These are phyloP conservation scores for Percopsis transmontana DNA, from an alignment of 2,113 vertebrate species.

Conservation along the genomic window DNA sequence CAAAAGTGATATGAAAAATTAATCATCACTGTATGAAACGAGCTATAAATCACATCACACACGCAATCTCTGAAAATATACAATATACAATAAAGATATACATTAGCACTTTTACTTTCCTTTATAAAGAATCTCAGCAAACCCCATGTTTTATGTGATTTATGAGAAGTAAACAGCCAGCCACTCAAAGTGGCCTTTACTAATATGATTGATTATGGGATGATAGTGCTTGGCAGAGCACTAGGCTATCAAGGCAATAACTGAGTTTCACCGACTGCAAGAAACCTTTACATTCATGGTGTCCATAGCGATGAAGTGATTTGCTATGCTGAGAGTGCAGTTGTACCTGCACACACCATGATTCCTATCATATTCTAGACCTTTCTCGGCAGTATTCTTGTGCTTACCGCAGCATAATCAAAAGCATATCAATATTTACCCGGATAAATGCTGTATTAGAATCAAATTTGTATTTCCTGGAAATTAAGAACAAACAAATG, in stretches of 20 bases:
- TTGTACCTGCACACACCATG: slow-evolving; percentile 55
- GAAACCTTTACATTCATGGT: slow-evolving; percentile 55
- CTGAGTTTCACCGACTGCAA: slow-evolving; percentile 50
- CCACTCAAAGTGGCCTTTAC: slow-evolving; percentile 43
- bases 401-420: slow-evolving; percentile 52
- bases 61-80: too few species aligned
- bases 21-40: too few species aligned
- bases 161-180: slow-evolving; percentile 35
- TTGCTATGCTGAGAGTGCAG: slow-evolving; percentile 45
- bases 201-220: slow-evolving; percentile 63
- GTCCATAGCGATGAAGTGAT: slow-evolving; percentile 57
- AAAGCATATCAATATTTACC: slow-evolving; percentile 63
- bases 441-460: slow-evolving; percentile 43
- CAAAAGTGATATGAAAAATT: too few species aligned
- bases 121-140: slow-evolving; percentile 36
- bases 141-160: slow-evolving; percentile 33
- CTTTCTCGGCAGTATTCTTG: slow-evolving; percentile 48
- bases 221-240: slow-evolving; percentile 51
- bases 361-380: slow-evolving; percentile 58
- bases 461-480: too few species aligned
- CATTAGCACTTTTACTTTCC: slow-evolving; percentile 4
- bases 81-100: too few species aligned
- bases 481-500: slow-evolving; percentile 7
- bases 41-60: too few species aligned
- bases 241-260: slow-evolving; percentile 56